Conservation (phyloP, 2,113 vertebrate species). For the Myotis brandtii region DNA sequence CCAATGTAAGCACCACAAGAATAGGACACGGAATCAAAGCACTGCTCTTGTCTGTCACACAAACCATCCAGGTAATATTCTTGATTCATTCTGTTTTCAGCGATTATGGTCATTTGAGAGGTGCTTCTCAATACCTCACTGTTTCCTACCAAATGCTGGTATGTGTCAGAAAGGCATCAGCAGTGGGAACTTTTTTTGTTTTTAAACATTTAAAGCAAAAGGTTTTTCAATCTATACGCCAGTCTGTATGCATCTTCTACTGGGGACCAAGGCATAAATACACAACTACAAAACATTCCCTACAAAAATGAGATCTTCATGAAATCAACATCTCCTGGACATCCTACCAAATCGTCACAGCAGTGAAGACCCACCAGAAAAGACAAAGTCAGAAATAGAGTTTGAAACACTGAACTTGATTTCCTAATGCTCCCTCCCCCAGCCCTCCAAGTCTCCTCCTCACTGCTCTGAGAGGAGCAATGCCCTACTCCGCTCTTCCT, state of each 20-base stretch:
- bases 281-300: constrained; percentile 38
- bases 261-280: background rate
- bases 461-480: background rate
- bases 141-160: background rate
- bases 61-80: background rate
- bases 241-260: background rate
- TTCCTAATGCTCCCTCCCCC: background rate
- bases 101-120: background rate
- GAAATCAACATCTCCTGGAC: background rate
- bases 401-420: background rate
- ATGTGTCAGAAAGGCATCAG: background rate
- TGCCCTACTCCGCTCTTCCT: background rate
- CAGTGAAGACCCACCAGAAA: background rate
- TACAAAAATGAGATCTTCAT: constrained; percentile 38
- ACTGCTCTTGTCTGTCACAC: background rate
- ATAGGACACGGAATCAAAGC: background rate
- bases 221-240: background rate
- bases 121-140: background rate
- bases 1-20: background rate
- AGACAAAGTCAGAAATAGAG: background rate
- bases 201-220: constrained; percentile 35
- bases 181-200: background rate
- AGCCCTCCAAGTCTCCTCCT: background rate
- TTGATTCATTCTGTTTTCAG: background rate
- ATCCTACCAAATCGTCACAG: background rate